Base-by-base conservation (phyloP, 2,888 invertebrate species). In the Pharmacophagus antenor region DNA sequence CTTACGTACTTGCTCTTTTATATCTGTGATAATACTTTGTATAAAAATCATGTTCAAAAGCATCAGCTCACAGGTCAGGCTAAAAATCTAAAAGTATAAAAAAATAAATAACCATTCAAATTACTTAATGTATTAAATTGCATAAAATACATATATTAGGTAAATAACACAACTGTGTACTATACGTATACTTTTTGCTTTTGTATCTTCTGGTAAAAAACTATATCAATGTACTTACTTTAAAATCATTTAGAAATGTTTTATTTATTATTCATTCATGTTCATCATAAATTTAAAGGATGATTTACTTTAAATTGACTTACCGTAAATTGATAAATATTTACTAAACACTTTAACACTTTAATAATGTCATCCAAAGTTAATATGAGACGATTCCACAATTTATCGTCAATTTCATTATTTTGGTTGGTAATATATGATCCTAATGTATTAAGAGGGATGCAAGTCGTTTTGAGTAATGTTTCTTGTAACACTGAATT, bases 311-410 rank as follows among this genome's bases (percentile, higher is more conserved):
- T 20, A 56, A 55, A 56, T 25, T 47, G n/a, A 17, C 76, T 77
- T 71, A 83, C 84, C 61, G 78, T 67, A 31, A 76, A 74, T 63
- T 79, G 76, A 62, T 72, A 80, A 41, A 77, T 62, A 37, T 44
- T 22, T 25, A 48, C 25, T 18, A 61, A 22, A 10, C 48, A 42
- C 10, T 61, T 42, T 42, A 56, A 44, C 7, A 41, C 48, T 4
- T 20, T 56, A n/a, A 53, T 18, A 17, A 56, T 48, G 37, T 53
- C 42, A 18, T 22, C 21, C 10, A 56, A 17, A 49, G 31, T 48
- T 2, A 31, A n/a, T 15, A 48, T 27, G 17, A 61, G 31, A 18
- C 56, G 41, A 49, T 49, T 57, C 61, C 61, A 61, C 2, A 61
- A 52, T 44, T 52, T 61, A n/a, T 56, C 52, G 17, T 61, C 56